These are phyloP conservation scores for Apocrypta bakeri DNA, from an alignment of 1,140 invertebrate species.

Conservation along the genomic window DNA sequence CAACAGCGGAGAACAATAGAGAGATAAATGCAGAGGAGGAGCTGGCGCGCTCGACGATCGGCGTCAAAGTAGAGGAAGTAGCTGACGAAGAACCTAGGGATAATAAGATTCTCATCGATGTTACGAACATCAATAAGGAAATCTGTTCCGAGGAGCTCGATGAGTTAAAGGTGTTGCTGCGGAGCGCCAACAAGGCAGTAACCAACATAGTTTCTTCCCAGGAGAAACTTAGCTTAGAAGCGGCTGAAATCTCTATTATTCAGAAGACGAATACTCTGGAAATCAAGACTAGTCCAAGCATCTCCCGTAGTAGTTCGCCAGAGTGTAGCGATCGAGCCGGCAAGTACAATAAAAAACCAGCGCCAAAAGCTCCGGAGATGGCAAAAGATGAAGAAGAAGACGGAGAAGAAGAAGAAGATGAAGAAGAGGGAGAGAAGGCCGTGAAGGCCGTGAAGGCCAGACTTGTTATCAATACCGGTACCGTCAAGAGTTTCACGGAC, in stretches of 20 bases:
- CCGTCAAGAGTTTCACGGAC: constrained; percentile 64
- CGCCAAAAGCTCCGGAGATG: constrained; percentile 62
- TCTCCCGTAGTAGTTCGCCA: constrained; percentile 56
- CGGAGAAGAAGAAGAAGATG: constrained; percentile 50
- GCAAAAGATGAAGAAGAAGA: constrained; percentile 49
- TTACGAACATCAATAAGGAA: constrained; percentile 51
- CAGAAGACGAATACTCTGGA: constrained; percentile 30
- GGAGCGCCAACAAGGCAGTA: constrained; percentile 60
- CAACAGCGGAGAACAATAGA: constrained; percentile 10
- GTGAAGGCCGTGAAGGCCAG: constrained; percentile 67
- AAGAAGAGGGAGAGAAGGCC: constrained; percentile 56
- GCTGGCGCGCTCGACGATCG: constrained; percentile 19
- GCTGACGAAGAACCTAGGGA: neutral
- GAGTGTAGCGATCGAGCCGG: constrained; percentile 61
- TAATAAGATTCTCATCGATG: constrained; percentile 24
- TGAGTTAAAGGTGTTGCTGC: constrained; percentile 63
- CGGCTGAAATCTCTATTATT: neutral
- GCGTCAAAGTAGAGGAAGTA: constrained; percentile 9
- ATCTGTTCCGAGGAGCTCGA: constrained; percentile 63
- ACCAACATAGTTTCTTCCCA: constrained; percentile 60
- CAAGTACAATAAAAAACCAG: constrained; percentile 70
- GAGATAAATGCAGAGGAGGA: constrained; percentile 16
- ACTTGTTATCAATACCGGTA: constrained; percentile 68
- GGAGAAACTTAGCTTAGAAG: constrained; percentile 50
- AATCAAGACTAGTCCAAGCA: constrained; percentile 49